Evolutionary conservation across 1,140 invertebrate genomes (phyloP).

Genomic region (Drosophila arawakana): DNA sequence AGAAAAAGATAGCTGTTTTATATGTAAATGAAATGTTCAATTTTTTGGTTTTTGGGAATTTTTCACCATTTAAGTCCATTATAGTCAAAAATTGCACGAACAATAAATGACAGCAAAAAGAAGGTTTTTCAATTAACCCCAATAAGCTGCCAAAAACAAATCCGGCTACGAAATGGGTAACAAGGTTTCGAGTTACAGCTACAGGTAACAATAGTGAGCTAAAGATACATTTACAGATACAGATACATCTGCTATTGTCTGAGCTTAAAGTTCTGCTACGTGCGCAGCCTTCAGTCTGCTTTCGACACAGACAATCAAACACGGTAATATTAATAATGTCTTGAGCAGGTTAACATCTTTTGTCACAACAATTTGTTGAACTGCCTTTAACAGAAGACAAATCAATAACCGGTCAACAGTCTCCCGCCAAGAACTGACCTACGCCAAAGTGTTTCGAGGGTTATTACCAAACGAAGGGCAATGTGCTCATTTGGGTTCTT

Average conservation of each 20-base stretch:
- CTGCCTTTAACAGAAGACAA: conserved; percentile 3
- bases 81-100: conserved; percentile 64
- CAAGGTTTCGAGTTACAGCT: conserved; percentile 8
- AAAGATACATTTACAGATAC: conserved; percentile 6
- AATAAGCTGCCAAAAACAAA: conserved; percentile 34
- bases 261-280: conserved; percentile 29
- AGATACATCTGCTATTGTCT: conserved; percentile 14
- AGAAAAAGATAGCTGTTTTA: conserved; percentile 37
- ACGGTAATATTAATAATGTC: neutral
- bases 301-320: conserved; percentile 5
- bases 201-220: neutral
- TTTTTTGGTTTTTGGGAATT: conserved; percentile 45
- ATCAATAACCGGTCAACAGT: conserved; percentile 31
- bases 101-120: conserved; percentile 39
- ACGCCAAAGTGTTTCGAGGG: conserved; percentile 32
- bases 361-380: conserved; percentile 11
- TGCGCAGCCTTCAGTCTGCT: conserved; percentile 21
- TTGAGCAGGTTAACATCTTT: conserved; percentile 17
- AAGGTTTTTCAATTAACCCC: conserved; percentile 71
- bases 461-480: conserved; percentile 49
- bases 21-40: conserved; percentile 63
- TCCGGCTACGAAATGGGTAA: neutral
- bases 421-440: conserved; percentile 51
- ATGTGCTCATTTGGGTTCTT: conserved; percentile 59
- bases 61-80: conserved; percentile 36